A percentile compares a stretch with the other conserved stretches of the same genome.
Conservation (phyloP, 1,140 invertebrate species). For the Propsilocerus akamusi region DNA sequence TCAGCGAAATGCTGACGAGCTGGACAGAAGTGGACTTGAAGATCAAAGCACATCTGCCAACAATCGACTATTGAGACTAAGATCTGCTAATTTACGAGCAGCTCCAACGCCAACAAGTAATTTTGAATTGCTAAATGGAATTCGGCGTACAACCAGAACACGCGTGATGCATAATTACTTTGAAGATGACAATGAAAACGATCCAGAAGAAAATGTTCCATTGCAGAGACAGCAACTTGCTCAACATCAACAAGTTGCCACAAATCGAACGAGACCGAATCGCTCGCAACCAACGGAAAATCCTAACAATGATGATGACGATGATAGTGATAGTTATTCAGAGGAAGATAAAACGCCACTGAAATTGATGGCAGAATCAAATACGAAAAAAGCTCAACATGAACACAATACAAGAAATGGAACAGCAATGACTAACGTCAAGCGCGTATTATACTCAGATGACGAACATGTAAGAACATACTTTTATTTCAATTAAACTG, state of each 20-base stretch:
- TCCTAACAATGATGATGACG: conserved; percentile 4
- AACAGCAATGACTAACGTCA: not conserved
- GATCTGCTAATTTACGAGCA: conserved; percentile 1
- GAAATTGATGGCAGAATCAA: not conserved
- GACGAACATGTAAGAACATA: no score
- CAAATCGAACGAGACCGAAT: conserved; percentile 8
- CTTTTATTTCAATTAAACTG: not conserved
- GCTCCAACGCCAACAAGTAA: not conserved
- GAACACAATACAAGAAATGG: not conserved
- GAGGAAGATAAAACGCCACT: not conserved
- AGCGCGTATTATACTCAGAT: not conserved
- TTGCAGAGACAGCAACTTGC: conserved; percentile 21
- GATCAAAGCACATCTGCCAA: not conserved
- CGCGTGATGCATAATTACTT: not conserved
- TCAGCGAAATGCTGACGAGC: conserved; percentile 21
- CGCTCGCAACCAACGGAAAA: not conserved
- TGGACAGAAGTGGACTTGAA: conserved; percentile 11
- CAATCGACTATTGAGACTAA: not conserved
- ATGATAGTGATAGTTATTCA: not conserved
- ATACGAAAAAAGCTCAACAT: not conserved
- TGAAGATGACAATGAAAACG: conserved; percentile 16
- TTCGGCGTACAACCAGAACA: not conserved
- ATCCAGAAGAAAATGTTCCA: conserved; percentile 31
- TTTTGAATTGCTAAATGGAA: not conserved
- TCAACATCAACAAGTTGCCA: conserved; percentile 6